A percentile compares a stretch with the other conserved stretches of the same genome.
Evolutionary conservation across 2,113 vertebrate species (phyloP).

Genomic region (Vireo altiloquus): DNA sequence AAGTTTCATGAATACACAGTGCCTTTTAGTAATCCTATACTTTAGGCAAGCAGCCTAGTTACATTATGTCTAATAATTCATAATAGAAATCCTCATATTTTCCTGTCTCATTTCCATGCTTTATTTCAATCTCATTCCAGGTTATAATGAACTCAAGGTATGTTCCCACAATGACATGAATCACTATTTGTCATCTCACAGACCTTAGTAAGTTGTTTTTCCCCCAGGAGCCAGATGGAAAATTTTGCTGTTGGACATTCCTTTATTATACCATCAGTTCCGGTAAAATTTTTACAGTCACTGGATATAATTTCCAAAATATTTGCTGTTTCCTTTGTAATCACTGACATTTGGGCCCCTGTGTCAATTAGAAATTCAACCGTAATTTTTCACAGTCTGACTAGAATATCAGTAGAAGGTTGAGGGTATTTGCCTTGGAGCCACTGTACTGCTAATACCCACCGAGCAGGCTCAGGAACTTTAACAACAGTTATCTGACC

Average conservation of each 20-base stretch:
- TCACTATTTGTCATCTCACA: too few species aligned
- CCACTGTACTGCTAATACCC: background rate
- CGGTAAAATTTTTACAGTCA: background rate
- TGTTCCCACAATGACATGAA: too few species aligned
- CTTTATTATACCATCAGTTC: background rate
- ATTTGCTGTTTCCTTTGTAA: background rate
- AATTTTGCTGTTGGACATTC: background rate
- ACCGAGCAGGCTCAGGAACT: background rate
- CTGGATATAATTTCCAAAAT: background rate
- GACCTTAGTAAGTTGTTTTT: background rate
- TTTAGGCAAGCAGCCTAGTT: too few species aligned
- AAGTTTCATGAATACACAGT: too few species aligned
- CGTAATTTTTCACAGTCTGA: background rate
- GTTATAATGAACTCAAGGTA: too few species aligned
- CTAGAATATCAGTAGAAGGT: background rate
- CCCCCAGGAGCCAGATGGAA: background rate
- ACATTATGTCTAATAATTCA: too few species aligned
- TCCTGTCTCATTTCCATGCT: too few species aligned
- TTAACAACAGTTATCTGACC: background rate
- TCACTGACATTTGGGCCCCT: background rate
- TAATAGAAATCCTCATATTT: too few species aligned
- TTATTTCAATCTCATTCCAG: too few species aligned
- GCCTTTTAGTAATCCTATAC: too few species aligned
- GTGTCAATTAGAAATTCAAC: background rate
- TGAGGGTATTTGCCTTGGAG: background rate